phyloP scores from a whole-genome alignment of 1,140 invertebrate genomes.

The Anastrepha obliqua region DNA sequence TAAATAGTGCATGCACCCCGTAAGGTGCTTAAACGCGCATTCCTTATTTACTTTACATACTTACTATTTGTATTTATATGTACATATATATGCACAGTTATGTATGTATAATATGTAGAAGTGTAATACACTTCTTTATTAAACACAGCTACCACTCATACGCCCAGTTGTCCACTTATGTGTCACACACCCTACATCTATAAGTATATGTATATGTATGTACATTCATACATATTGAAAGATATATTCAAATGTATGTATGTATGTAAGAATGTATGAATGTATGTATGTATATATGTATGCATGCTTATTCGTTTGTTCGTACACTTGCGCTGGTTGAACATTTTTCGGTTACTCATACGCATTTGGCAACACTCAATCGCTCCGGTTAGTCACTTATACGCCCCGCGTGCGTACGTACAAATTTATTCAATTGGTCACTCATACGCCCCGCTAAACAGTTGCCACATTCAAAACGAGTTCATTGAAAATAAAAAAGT shows the following conservation, averaged over 20 bases:
- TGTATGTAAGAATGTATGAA: background rate
- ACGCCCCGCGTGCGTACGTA: background rate
- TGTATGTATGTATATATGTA: background rate
- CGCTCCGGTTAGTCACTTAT: slow-evolving; percentile 46
- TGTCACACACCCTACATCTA: background rate
- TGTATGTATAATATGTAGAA: background rate
- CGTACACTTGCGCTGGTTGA: background rate
- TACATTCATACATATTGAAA: background rate
- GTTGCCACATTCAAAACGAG: background rate
- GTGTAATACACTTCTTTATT: background rate
- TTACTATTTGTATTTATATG: too few relatives aligned
- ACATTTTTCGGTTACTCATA: slow-evolving; percentile 24
- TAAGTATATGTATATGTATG: too few relatives aligned
- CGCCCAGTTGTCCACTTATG: background rate
- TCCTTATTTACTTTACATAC: too few relatives aligned
- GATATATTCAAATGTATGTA: background rate
- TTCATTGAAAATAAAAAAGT: background rate
- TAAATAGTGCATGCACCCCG: slow-evolving; percentile 27
- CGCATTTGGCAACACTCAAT: slow-evolving; percentile 9
- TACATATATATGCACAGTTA: background rate
- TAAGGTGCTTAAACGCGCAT: background rate
- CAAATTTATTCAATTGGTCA: slow-evolving; percentile 8
- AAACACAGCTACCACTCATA: background rate
- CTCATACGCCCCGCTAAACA: slow-evolving; percentile 32
- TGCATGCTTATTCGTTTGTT: background rate